A percentile compares a stretch with the other conserved stretches of the same genome.
Conservation (phyloP, 2,797 vertebrate species). For the Anguilla anguilla region DNA sequence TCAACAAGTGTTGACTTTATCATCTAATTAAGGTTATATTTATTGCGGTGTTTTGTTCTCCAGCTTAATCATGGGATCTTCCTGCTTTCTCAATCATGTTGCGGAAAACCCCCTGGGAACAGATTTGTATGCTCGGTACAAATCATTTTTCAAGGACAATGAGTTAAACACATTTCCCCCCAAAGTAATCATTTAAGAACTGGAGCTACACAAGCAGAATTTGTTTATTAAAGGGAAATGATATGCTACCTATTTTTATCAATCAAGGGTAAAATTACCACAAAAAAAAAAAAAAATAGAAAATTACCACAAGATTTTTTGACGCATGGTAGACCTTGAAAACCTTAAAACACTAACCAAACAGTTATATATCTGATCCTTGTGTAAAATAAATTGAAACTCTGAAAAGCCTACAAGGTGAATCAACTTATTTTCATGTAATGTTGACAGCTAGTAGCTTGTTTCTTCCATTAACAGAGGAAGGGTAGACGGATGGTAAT, state of each 20-base stretch:
- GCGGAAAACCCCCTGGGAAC: background rate
- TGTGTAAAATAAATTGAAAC: background rate
- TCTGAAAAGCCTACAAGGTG: background rate
- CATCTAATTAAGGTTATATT: conserved; percentile 17
- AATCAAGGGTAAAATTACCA: background rate
- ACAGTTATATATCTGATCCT: conserved; percentile 5
- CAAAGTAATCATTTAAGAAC: conserved; percentile 17
- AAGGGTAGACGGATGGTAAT: conserved; percentile 15
- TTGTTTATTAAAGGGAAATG: background rate
- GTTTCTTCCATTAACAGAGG: background rate
- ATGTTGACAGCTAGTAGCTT: conserved; percentile 14
- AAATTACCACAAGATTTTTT: background rate
- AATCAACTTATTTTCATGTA: conserved; percentile 10
- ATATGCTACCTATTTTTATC: background rate
- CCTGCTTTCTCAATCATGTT: background rate
- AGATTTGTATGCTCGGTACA: background rate
- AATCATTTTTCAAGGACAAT: background rate
- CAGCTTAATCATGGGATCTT: background rate
- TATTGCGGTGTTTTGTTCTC: background rate
- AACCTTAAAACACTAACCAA: background rate
- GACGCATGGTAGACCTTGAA: background rate
- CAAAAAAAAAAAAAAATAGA: background rate
- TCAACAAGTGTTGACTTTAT: background rate
- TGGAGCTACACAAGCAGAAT: background rate
- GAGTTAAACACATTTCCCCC: background rate